A percentile compares a stretch with the other conserved stretches of the same genome.
Evolutionary conservation across 2,113 vertebrate species (phyloP).

Genomic region (Mustela nigripes): DNA sequence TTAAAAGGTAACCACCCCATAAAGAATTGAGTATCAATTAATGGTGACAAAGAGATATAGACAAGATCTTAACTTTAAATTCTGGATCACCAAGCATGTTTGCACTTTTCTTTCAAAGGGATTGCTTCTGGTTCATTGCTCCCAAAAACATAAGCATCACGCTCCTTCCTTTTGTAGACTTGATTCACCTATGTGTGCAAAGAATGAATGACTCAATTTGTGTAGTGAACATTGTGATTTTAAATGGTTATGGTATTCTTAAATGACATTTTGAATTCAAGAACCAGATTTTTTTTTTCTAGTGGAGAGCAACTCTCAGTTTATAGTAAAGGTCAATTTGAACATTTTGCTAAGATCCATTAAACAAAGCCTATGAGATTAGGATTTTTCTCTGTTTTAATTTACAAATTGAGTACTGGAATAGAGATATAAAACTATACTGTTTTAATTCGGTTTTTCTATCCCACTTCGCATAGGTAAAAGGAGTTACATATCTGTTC

Average conservation of each 20-base stretch:
- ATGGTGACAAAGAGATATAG: not conserved
- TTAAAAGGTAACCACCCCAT: not conserved
- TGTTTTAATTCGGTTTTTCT: not conserved
- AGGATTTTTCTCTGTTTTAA: conserved; percentile 29
- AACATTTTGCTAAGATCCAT: conserved; percentile 9
- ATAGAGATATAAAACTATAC: not conserved
- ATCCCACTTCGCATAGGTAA: not conserved
- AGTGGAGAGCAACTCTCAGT: conserved; percentile 1
- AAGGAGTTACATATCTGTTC: not conserved
- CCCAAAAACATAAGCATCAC: not conserved
- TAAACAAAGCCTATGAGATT: conserved; percentile 4
- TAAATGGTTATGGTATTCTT: conserved; percentile 43
- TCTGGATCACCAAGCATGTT: not conserved
- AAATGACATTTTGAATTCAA: conserved; percentile 28
- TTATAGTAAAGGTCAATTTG: conserved; percentile 42
- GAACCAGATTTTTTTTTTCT: not conserved
- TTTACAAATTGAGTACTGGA: not conserved
- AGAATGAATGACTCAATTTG: not conserved
- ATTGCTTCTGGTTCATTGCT: not conserved
- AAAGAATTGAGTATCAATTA: not conserved
- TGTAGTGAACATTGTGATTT: not conserved
- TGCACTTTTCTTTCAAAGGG: conserved; percentile 42
- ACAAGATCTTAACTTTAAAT: conserved; percentile 7
- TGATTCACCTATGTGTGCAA: not conserved
- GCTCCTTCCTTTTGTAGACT: not conserved